Evolutionary conservation across 1,140 invertebrate genomes (phyloP), one percentile per base, ranked within the genome.

Genomic region (Mamestra configurata): DNA sequence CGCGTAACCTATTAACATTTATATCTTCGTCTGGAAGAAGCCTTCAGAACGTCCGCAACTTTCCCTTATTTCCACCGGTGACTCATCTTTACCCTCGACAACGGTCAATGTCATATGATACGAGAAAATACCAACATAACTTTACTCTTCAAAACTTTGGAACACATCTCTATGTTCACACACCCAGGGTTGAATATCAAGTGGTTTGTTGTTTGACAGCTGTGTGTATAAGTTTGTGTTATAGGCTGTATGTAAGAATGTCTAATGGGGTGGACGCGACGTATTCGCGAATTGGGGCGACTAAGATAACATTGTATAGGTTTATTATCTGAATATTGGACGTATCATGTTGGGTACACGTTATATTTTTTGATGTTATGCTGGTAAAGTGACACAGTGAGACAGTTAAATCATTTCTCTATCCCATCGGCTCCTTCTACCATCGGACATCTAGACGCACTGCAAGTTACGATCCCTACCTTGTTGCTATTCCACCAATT

Each of bases 81-180:
- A 88, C 49, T 88, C 86, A 88, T 86, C 59, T 72, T 59, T 82
- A 20, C 77, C 84, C 81, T 81, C 68, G 78, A 70, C 77, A 71
- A 57, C 71, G 85, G 82, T 86, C 83, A 84, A 86, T 86, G 86
- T 86, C 86, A 86, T 77, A 76, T 55, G 80, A 84, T 81, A 84
- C 64, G 80, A 81, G 40, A 79, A 18, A 59, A 76, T 55, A 79
- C 71, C 68, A 77, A 68, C 46, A 43, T 78, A 40, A 13, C n/a
- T 20, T 55, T 61, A 64, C 37, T 24, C 11, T 31, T 7, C 13
- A 46, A 46, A 24, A 27, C 59, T 49, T 59, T 55, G 4, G 57
- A 37, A 40, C 18, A 61, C 35, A 15, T 20, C 61, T 61, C 68
- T 75, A 76, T 59, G 1, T 24, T 0, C 13, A 8, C n/a, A 0